Percentiles rank a stretch among this genome's conserved stretches.
Conservation (phyloP, 2,888 invertebrate species). For the Oxyscelio sp. region DNA sequence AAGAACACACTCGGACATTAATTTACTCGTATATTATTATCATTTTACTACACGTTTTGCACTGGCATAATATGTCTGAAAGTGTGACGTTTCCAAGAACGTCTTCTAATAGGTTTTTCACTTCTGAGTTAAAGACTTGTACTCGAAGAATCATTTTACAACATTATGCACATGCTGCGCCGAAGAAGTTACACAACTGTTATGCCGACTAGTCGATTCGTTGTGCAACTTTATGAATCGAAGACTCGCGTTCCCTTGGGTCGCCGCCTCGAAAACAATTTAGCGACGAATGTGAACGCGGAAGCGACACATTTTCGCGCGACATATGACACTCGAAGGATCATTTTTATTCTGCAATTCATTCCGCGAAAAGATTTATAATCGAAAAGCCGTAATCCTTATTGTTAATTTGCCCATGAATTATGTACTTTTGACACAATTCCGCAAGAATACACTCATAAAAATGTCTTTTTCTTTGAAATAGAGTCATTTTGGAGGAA, state of each 20-base stretch:
- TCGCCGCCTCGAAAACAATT: constrained; percentile 43
- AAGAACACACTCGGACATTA: too few species aligned
- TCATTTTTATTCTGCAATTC: constrained; percentile 21
- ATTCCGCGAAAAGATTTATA: constrained; percentile 8
- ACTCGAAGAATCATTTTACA: constrained; percentile 41
- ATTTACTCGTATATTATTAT: too few species aligned
- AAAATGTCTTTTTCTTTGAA: too few species aligned
- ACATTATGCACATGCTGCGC: constrained; percentile 44
- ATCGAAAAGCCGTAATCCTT: not conserved
- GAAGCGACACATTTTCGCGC: too few species aligned
- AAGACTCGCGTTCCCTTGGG: constrained; percentile 40
- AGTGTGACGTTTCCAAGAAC: constrained; percentile 28
- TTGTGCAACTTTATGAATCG: constrained; percentile 66
- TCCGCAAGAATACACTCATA: too few species aligned
- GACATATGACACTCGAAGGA: constrained; percentile 2
- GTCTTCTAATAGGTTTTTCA: constrained; percentile 38
- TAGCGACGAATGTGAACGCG: constrained; percentile 57
- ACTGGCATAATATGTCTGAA: constrained; percentile 9
- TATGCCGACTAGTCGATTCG: constrained; percentile 52
- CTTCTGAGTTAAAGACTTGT: constrained; percentile 28
- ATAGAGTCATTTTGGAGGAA: too few species aligned
- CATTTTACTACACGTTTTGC: constrained; percentile 28
- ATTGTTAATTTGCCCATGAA: constrained; percentile 9
- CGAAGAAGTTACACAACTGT: constrained; percentile 58
- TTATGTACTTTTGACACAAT: too few species aligned